These are phyloP conservation scores for Drepana arcuata DNA, from an alignment of 1,140 invertebrate species.

Conservation along the genomic window DNA sequence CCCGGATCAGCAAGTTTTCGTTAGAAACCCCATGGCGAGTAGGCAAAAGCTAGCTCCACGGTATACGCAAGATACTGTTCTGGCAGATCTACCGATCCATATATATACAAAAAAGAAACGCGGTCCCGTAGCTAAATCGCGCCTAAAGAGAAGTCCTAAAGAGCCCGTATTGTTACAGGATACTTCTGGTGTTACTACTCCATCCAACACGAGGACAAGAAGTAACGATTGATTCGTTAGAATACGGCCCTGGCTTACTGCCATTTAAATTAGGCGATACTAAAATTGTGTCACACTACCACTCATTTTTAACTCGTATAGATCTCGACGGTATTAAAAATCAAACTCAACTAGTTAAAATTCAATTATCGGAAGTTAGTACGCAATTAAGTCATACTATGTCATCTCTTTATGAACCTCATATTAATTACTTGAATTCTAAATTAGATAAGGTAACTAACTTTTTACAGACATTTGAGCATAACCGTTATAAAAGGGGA, in stretches of 20 bases:
- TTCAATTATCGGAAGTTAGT: conserved; percentile 6
- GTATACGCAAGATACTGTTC: conserved; percentile 10
- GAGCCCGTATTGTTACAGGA: conserved; percentile 14
- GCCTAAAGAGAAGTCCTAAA: conserved; percentile 16
- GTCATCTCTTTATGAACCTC: conserved; percentile 11
- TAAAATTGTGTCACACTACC: conserved; percentile 8
- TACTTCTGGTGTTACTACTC: conserved; percentile 5
- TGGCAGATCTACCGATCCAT: conserved; percentile 14
- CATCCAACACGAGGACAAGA: conserved; percentile 5
- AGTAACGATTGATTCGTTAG: conserved; percentile 10
- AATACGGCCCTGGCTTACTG: conserved; percentile 12
- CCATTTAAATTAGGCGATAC: conserved; percentile 10
- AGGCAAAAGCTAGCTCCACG: conserved; percentile 12
- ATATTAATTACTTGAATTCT: conserved; percentile 8
- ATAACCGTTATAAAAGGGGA: conserved; percentile 16
- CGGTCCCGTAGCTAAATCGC: conserved; percentile 12
- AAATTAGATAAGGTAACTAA: conserved; percentile 12
- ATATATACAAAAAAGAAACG: conserved; percentile 15
- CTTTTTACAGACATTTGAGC: conserved; percentile 9
- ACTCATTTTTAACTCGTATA: conserved; percentile 9
- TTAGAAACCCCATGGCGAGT: conserved; percentile 8
- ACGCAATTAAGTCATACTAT: conserved; percentile 6
- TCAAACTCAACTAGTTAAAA: conserved; percentile 4
- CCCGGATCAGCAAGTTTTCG: conserved; percentile 13
- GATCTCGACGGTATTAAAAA: conserved; percentile 1